Base-by-base conservation (phyloP, 2,888 invertebrate species). In the Patella pellucida region DNA sequence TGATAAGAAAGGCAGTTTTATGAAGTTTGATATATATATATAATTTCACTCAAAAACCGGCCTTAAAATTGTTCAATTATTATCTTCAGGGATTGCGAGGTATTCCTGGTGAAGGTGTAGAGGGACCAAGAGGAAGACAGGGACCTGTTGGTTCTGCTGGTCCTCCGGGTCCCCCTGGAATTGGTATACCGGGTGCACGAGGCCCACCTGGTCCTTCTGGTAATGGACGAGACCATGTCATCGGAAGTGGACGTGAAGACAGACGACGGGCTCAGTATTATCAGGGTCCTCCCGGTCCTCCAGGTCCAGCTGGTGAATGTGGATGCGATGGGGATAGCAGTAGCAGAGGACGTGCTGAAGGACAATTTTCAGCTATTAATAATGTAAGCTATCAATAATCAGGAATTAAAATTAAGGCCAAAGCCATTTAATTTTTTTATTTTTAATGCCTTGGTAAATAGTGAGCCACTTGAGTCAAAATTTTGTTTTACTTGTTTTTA, bases 261-360 rank as follows among this genome's bases (percentile, higher is more conserved):
- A 69, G 69, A 4, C 81, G 82, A 16, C 41, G 41, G 41, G 41
- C 41, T 41, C 41, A 41, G 9, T 41, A 41, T 41, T 73, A 74
- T 1, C 83, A 76, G 70, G 84, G 87, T 2, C 86, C 85, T 11
- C 85, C 85, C 12, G 88, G 88, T 7, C 86, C 86, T 1, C 84
- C 85, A 11, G 87, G 88, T 0, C 83, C 82, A 1, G 82, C 86
- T 11, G 84, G 82, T 78, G 19, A 62, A 74, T 69, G 74, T 69
- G 27, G 62, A 52, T 52, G 41, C 51, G 41, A 41, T 41, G 41
- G 41, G 9, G 41, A 41, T 41, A 41, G 41, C 41, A 41, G 41
- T 41, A 41, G 9, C 41, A 41, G 41, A 41, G 41, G 41, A 41
- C 41, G 1, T 41, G 41, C 9, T 41, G 41, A 41, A 41, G 41